Percentiles rank a stretch among this genome's conserved stretches.
Evolutionary conservation across 2,797 vertebrate genomes (phyloP).

Genomic region (Gallinago solitaria): DNA sequence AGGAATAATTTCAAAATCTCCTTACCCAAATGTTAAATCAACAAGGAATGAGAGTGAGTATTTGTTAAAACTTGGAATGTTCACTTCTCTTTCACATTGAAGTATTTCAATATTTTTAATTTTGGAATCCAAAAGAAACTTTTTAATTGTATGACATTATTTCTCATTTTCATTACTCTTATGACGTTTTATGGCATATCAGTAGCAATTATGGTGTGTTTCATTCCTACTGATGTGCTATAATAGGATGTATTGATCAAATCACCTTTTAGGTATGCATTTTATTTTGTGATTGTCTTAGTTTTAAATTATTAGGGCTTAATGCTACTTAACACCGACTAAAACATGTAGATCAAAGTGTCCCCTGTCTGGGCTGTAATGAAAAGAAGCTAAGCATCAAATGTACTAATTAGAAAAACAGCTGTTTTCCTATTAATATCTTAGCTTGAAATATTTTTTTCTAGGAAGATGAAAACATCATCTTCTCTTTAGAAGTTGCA

Average conservation of each 20-base stretch:
- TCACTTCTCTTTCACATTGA: neutral
- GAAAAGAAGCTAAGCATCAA: slow-evolving; percentile 26
- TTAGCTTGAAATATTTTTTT: slow-evolving; percentile 25
- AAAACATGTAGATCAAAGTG: slow-evolving; percentile 11
- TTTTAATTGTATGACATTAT: neutral
- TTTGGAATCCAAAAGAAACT: neutral
- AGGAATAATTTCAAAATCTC: neutral
- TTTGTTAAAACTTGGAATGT: neutral
- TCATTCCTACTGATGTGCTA: neutral
- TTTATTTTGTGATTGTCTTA: neutral
- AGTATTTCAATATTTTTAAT: neutral
- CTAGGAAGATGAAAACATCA: neutral
- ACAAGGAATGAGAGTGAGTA: neutral
- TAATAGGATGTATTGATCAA: neutral
- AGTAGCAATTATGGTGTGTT: neutral
- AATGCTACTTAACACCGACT: neutral
- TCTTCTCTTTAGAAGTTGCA: neutral
- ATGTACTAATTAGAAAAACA: slow-evolving; percentile 38
- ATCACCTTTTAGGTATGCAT: neutral
- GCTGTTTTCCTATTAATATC: slow-evolving; percentile 20
- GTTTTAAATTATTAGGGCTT: neutral
- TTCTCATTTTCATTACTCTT: neutral
- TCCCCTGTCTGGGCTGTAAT: neutral
- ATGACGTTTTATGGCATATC: neutral
- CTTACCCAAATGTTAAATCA: neutral